These are phyloP conservation scores for Cyphomyrus plagiostoma DNA, from an alignment of 2,113 vertebrate genomes.

Conservation along the genomic window DNA sequence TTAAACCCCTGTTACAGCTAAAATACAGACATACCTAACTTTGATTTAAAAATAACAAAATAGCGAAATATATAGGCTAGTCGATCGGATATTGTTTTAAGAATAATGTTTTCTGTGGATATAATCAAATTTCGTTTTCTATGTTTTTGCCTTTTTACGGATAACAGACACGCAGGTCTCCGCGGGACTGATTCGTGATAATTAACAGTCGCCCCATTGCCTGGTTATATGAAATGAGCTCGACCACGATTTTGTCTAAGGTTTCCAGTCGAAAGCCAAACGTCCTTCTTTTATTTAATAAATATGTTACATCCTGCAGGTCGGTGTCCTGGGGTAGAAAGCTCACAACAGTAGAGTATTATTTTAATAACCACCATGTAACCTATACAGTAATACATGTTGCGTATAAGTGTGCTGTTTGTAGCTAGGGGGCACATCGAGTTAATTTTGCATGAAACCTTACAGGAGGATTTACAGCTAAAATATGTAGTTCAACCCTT, in stretches of 20 bases:
- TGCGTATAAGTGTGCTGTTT: background rate
- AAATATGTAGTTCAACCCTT: background rate
- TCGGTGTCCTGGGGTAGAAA: background rate
- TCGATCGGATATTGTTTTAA: background rate
- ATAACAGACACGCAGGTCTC: background rate
- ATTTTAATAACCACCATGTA: background rate
- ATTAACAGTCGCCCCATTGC: background rate
- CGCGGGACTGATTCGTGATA: background rate
- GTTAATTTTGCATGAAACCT: background rate
- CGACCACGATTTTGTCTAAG: background rate
- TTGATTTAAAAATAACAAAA: background rate
- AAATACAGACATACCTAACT: background rate
- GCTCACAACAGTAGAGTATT: background rate
- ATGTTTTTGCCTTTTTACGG: background rate
- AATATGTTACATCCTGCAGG: constrained; percentile 3
- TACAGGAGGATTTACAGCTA: background rate
- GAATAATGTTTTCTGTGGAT: background rate
- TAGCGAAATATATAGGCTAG: background rate
- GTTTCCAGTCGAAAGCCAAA: constrained; percentile 2
- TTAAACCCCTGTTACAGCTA: background rate
- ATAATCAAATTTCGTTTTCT: background rate
- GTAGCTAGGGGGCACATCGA: background rate
- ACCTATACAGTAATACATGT: background rate
- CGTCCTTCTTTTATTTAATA: background rate
- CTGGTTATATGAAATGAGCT: background rate